Evolutionary conservation across 2,113 vertebrate species (phyloP).

Genomic region (Camarhynchus parvulus): DNA sequence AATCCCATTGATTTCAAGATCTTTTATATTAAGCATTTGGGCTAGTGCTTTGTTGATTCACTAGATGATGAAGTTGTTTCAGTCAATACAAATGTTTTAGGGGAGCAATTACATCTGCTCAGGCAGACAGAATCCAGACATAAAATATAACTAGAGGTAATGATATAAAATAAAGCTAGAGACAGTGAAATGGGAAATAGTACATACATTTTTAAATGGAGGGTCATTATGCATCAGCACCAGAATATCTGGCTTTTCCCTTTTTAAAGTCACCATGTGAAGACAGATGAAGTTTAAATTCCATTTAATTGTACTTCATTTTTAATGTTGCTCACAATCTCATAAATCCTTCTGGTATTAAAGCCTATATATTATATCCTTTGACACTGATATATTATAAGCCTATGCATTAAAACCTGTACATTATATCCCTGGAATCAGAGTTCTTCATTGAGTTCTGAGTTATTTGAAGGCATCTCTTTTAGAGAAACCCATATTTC

Average conservation of each 20-base stretch:
- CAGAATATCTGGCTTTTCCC: background rate
- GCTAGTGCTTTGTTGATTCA: conserved; percentile 1
- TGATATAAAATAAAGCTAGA: background rate
- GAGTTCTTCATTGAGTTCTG: background rate
- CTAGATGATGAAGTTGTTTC: background rate
- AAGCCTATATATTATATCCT: background rate
- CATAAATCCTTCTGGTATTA: background rate
- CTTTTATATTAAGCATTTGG: background rate
- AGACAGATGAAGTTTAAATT: background rate
- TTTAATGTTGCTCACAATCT: background rate
- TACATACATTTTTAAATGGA: background rate
- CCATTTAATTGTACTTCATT: background rate
- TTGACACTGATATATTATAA: background rate
- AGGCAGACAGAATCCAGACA: background rate
- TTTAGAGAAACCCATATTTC: background rate
- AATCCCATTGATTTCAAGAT: background rate
- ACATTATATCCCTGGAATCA: background rate
- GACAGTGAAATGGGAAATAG: background rate
- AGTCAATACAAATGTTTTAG: conserved; percentile 8
- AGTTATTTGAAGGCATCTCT: background rate
- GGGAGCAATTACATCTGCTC: background rate
- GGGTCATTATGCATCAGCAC: background rate
- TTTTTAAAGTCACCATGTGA: background rate
- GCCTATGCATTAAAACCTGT: background rate
- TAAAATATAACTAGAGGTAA: background rate